Evolutionary conservation across 2,113 vertebrate species (phyloP), one percentile per base, ranked within the genome.

Genomic region (Nyctibius bracteatus): DNA sequence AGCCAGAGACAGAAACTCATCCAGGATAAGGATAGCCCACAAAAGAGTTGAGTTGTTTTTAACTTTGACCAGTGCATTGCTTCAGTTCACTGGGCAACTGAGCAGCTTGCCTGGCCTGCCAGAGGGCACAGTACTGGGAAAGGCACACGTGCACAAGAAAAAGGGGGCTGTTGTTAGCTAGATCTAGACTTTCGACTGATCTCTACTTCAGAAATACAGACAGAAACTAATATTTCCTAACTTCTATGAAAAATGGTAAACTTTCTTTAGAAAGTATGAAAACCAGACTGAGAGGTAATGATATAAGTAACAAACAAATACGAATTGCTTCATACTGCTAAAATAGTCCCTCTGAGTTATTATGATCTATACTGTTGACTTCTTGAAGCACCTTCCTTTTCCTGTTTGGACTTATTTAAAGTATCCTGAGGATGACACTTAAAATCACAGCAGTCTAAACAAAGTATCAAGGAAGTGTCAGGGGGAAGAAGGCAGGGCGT

Each of bases 391-490:
- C 59, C 81, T 96, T 96, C 84, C 85, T 84, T 74, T 95, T 96
- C 86, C 93, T 96, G 81, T 92, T 80, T 89, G 84, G 74, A 86
- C 92, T 87, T 92, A 81, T 85, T 94, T 96, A 91, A 88, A 89
- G 90, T 61, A 80, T 91, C 93, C 72, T 83, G 75, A 86, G 84
- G 87, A 88, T 90, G 94, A 94, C 68, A 80, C 90, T 93, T 94
- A 88, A 86, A 96, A 89, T 95, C 90, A 84, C 81, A 81, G 94
- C 91, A 96, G 94, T 82, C 86, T 97, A 97, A 98, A 95, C 92
- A 95, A 92, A 97, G 97, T 94, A 97, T 92, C 95, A 97, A 97
- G 95, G 96, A 97, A 98, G 94, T 96, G 95, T 95, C 94, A 95
- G 85, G 75, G n/a, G 83, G 92, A 81, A 94, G 92, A 90, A 96